Base-by-base conservation (phyloP, 2,113 vertebrate genomes). In the Bombycilla garrulus region DNA sequence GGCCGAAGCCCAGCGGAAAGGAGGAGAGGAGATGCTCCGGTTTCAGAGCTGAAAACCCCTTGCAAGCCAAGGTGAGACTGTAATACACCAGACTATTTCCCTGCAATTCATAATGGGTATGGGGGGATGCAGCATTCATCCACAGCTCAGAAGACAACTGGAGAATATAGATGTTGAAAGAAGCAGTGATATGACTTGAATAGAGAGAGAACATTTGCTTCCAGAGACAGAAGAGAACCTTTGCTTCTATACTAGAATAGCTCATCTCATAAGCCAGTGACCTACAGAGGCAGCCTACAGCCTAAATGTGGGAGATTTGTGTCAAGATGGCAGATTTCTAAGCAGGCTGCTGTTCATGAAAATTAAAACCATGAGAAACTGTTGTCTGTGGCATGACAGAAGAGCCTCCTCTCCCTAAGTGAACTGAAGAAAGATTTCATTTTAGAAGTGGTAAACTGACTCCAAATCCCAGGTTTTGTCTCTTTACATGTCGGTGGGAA, bases 401-500 rank as follows among this genome's bases (percentile, higher is more conserved):
- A 64, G 3, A 64, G 11, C 64, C 38, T 53, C 25, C 60, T 44
- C 38, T 44, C 25, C 60, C 48, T 19, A 53, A 53, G 38, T 1
- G 2, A 65, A 44, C 19, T 35, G 76, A 44, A 53, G 33, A 31
- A 47, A 47, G 12, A 53, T 35, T 53, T 15, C 5, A 29, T 44
- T 53, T 53, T 28, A 64, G 11, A 64, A 28, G 36, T 23, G 25
- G 9, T 29, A 44, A 79, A 79, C 60, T 44, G 48, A 44, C 24
- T 35, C 31, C 51, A 65, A 53, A 44, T 65, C 38, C 19, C 76
- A 65, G 5, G 15, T 53, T 53, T 79, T 53, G 31, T 44, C 15
- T 79, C 38, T 53, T 64, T 29, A 53, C 0, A 0, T 15, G 44
- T 35, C 1, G 1, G 7, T 35, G 20, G 7, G 24, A 53, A 79